These are phyloP conservation scores for Polia nebulosa DNA, from an alignment of 2,888 invertebrate genomes.

Conservation along the genomic window DNA sequence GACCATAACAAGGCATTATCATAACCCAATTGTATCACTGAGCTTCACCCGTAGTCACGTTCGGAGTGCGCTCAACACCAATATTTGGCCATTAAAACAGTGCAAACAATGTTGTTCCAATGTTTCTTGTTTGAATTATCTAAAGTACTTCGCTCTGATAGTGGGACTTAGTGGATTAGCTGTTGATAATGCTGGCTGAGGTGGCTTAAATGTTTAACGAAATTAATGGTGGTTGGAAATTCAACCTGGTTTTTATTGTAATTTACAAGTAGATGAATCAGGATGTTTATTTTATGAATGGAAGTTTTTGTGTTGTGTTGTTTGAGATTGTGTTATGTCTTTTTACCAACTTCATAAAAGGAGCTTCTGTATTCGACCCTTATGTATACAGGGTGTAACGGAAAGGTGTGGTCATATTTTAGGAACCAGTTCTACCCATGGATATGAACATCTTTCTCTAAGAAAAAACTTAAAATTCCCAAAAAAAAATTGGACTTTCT, in stretches of 20 bases:
- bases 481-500: too few species aligned
- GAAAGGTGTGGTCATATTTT: too few species aligned
- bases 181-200: slow-evolving; percentile 38
- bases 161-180: slow-evolving; percentile 58
- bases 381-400: too few species aligned
- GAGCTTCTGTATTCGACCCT: too few species aligned
- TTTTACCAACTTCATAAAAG: too few species aligned
- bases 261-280: background rate
- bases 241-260: slow-evolving; percentile 15
- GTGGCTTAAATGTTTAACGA: slow-evolving; percentile 42
- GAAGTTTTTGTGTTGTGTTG: background rate
- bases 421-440: too few species aligned
- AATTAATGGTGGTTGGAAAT: slow-evolving; percentile 22
- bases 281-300: too few species aligned
- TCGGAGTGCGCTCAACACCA: slow-evolving; percentile 67
- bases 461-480: too few species aligned
- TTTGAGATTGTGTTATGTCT: background rate
- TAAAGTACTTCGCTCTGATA: slow-evolving; percentile 59
- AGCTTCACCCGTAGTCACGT: slow-evolving; percentile 69
- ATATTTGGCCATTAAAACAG: slow-evolving; percentile 80
- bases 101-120: slow-evolving; percentile 72
- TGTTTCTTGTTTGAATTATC: slow-evolving; percentile 73
- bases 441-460: too few species aligned
- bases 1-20: slow-evolving; percentile 41
- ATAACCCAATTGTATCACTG: slow-evolving; percentile 59